A percentile compares a stretch with the other conserved stretches of the same genome.
phyloP scores from a whole-genome alignment of 1,140 invertebrate species.

The Euschistus heros region DNA sequence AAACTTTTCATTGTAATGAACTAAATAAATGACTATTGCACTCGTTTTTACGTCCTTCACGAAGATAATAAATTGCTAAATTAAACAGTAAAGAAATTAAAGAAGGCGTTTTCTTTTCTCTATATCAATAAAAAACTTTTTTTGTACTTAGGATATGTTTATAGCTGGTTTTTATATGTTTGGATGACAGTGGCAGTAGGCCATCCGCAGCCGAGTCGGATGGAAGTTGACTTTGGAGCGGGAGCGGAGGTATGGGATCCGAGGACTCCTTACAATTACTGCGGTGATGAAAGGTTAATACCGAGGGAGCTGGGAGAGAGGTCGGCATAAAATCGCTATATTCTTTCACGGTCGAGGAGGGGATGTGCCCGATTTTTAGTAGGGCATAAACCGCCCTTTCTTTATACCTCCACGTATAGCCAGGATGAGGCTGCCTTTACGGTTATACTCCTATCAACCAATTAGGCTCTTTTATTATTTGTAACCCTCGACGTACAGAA shows the following conservation, averaged over 20 bases:
- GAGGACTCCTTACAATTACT: background rate
- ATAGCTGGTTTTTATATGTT: no score
- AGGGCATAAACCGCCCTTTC: conserved; percentile 17
- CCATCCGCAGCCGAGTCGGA: background rate
- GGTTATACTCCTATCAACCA: conserved; percentile 27
- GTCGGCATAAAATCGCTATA: conserved; percentile 25
- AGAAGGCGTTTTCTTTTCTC: background rate
- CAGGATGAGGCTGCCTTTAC: conserved; percentile 24
- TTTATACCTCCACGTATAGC: conserved; percentile 23
- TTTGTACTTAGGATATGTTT: no score
- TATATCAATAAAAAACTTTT: background rate
- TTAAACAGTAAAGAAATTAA: no score
- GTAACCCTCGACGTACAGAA: conserved; percentile 15
- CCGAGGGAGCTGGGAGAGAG: background rate
- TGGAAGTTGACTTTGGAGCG: background rate
- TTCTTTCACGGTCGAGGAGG: conserved; percentile 20
- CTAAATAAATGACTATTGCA: no score
- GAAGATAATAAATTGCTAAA: no score
- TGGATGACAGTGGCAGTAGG: no score
- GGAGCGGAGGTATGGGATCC: background rate
- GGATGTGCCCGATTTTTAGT: conserved; percentile 23
- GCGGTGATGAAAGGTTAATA: conserved; percentile 7
- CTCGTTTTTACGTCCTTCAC: no score
- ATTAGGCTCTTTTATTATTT: conserved; percentile 27
- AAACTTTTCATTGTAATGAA: no score